Evolutionary conservation across 2,113 vertebrate species (phyloP).

Genomic region (Azemiops feae): DNA sequence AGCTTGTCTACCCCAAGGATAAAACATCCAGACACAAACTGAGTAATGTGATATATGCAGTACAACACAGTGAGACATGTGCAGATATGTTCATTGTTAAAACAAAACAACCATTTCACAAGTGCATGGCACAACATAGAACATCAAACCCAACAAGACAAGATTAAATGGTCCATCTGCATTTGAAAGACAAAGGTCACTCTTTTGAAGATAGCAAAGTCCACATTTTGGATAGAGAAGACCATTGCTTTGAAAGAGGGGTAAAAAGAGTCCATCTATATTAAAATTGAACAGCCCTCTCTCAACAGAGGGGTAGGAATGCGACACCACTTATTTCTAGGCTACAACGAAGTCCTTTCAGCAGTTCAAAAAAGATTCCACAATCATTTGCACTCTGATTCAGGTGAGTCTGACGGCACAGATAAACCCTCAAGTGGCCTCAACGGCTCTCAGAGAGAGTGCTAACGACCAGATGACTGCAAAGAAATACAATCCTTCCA

Average conservation of each 20-base stretch:
- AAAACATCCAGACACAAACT: not conserved
- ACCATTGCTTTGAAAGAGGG: not conserved
- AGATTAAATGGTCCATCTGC: not conserved
- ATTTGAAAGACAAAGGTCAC: not conserved
- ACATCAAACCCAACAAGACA: not conserved
- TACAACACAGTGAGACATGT: not conserved
- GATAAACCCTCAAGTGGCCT: not conserved
- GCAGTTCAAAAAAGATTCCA: not conserved
- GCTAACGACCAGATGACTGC: too few species aligned
- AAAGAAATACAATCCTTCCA: not conserved
- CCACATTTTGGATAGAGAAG: not conserved
- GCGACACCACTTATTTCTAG: not conserved
- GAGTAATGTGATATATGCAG: not conserved
- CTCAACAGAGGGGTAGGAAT: not conserved
- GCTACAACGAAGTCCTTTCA: not conserved
- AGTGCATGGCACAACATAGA: not conserved
- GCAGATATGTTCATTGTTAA: not conserved
- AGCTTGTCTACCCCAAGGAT: not conserved
- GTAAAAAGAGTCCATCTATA: not conserved
- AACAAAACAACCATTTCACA: not conserved
- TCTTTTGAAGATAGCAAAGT: not conserved
- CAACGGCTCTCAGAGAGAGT: not conserved
- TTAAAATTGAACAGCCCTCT: not conserved
- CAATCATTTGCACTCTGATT: not conserved
- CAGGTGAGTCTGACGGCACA: not conserved